Conservation (phyloP, 30 jellyfish, hydroid and myxozoan genomes). For the Rhopilema esculentum region DNA sequence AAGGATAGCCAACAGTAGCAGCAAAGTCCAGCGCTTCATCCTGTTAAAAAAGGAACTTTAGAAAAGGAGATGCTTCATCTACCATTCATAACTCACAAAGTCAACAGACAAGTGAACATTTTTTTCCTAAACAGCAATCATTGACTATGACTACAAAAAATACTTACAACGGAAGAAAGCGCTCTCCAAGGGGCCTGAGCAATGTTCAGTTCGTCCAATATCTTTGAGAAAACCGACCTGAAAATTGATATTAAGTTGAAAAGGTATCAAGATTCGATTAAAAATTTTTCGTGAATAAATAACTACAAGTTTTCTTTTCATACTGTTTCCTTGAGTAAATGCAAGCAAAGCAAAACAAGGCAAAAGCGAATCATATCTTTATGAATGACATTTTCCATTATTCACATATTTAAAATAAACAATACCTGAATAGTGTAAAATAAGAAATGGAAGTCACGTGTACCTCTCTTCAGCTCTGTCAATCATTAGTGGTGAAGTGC, state of each 20-base stretch:
- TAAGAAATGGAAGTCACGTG: neutral
- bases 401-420: too few species aligned
- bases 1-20: slow-evolving; percentile 75
- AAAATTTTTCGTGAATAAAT: neutral
- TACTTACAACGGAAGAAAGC: slow-evolving; percentile 65
- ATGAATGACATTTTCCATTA: too few species aligned
- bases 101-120: neutral
- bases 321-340: too few species aligned
- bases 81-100: neutral
- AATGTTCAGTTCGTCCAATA: slow-evolving; percentile 72
- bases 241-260: neutral
- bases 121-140: neutral
- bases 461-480: slow-evolving; percentile 86
- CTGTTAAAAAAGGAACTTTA: slow-evolving; percentile 16
- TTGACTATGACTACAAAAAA: too few species aligned
- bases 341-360: too few species aligned
- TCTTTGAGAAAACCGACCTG: slow-evolving; percentile 77
- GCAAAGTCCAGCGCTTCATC: slow-evolving; percentile 80
- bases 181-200: slow-evolving; percentile 87
- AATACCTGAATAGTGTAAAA: neutral
- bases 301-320: too few species aligned
- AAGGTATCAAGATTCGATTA: neutral
- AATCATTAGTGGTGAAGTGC: slow-evolving; percentile 78
- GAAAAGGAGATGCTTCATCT: neutral
- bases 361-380: too few species aligned